These are phyloP conservation scores for Luidia sarsii DNA, from an alignment of 53 echinoderm and acorn worm species.

Conservation along the genomic window DNA sequence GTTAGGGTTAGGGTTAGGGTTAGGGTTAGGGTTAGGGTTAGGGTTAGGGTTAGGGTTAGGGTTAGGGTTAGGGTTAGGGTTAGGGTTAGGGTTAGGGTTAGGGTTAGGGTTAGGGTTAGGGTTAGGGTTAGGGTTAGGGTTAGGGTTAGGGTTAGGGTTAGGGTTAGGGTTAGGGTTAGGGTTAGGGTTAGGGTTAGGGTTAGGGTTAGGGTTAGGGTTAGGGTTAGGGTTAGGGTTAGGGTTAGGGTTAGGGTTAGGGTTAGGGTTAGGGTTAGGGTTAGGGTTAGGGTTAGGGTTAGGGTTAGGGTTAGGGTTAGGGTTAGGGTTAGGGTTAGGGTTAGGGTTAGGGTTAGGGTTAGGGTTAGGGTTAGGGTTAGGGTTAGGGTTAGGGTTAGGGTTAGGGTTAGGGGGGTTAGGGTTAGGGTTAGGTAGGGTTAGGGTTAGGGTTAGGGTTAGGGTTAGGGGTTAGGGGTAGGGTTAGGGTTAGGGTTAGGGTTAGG, in stretches of 20 bases:
- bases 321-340: constrained; percentile 57
- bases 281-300: constrained; percentile 49
- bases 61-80: constrained; percentile 51
- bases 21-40: constrained; percentile 55
- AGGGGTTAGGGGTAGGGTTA: constrained; percentile 44
- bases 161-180: constrained; percentile 56
- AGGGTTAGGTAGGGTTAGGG: constrained; percentile 44
- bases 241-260: constrained; percentile 49
- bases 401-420: constrained; percentile 64
- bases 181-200: constrained; percentile 58
- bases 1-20: constrained; percentile 57
- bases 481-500: constrained; percentile 64
- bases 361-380: constrained; percentile 51
- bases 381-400: constrained; percentile 51
- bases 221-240: constrained; percentile 12
- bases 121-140: constrained; percentile 56
- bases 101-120: constrained; percentile 61
- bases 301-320: constrained; percentile 56
- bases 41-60: constrained; percentile 49
- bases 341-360: constrained; percentile 58
- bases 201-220: constrained; percentile 35
- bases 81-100: constrained; percentile 56
- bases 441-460: constrained; percentile 49
- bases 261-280: constrained; percentile 34
- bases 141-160: constrained; percentile 55